These are phyloP conservation scores for Catonia carolina DNA, from an alignment of 2,888 invertebrate species.

Conservation along the genomic window DNA sequence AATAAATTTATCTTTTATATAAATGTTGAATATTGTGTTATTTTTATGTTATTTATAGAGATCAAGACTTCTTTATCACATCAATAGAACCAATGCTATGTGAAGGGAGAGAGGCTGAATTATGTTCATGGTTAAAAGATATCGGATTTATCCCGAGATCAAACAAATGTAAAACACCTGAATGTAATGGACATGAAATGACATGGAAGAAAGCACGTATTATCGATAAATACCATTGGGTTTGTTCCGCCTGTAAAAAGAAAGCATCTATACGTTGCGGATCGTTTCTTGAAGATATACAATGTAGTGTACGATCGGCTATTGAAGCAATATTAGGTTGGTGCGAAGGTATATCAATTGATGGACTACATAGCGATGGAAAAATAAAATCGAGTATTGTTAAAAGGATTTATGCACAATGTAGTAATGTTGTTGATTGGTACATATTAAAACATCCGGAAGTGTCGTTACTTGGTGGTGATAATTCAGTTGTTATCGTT, in stretches of 20 bases:
- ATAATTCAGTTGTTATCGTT: conserved; percentile 52
- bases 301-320: conserved; percentile 54
- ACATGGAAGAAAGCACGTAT: conserved; percentile 47
- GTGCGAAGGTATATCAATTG: conserved; percentile 46
- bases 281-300: conserved; percentile 56
- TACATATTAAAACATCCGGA: conserved; percentile 46
- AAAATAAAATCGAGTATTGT: conserved; percentile 43
- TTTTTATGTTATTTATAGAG: conserved; percentile 40
- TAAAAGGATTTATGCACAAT: conserved; percentile 51
- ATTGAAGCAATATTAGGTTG: conserved; percentile 57
- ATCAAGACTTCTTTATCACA: conserved; percentile 44
- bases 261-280: conserved; percentile 46
- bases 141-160: conserved; percentile 45
- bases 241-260: conserved; percentile 44
- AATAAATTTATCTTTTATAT: no score
- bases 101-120: conserved; percentile 48
- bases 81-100: conserved; percentile 47
- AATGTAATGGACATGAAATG: conserved; percentile 43
- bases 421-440: conserved; percentile 48
- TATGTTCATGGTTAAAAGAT: conserved; percentile 49
- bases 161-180: conserved; percentile 41
- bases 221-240: conserved; percentile 49
- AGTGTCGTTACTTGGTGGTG: conserved; percentile 51
- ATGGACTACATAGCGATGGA: conserved; percentile 24
- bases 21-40: no score